Base-by-base conservation (phyloP, 2,113 vertebrate genomes). In the Oenanthe oenanthe region DNA sequence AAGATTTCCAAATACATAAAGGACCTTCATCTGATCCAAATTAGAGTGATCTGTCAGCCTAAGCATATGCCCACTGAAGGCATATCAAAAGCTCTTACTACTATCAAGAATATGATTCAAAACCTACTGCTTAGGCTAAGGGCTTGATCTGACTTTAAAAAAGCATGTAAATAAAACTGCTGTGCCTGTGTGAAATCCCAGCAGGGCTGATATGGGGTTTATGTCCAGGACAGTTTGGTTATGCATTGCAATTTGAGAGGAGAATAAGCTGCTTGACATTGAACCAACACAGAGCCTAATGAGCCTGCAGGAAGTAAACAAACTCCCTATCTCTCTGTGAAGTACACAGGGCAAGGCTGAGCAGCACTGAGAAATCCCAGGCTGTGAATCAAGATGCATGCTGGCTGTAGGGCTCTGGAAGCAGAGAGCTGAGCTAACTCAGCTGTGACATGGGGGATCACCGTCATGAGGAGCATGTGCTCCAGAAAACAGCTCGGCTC, bases 1-100 rank as follows among this genome's bases (percentile, higher is more conserved):
- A 92, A 72, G 57, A 84, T 90, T 84, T 94, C 47, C 76, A 94
- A n/a, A 53, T 40, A 57, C 45, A 36, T 89, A 67, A 74, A 81
- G 42, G 50, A 81, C 76, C 26, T 91, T 92, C 29, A 76, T 89
- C 67, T 88, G 74, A 89, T 92, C 68, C 68, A 77, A 61, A 88
- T 85, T 67, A 85, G 43, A 62, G 32, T 9, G 4, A 77, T 53
- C 63, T 84, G 28, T 90, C n/a, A 93, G 19, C 60, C 78, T 95
- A 85, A 91, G 62, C 47, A 17, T 86, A 66, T 48, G 51, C 48
- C 89, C 48, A 80, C 15, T 34, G 87, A 94, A 92, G 57, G 36
- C 10, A 29, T 56, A 89, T 85, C 32, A 86, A 70, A 84, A 65
- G 2, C 11, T 80, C 28, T 18, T 88, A 38, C 79, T 91, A 38